Evolutionary conservation across 2,797 vertebrate genomes (phyloP), one percentile per base, ranked within the genome.

Genomic region (Halcyon smyrnensis): DNA sequence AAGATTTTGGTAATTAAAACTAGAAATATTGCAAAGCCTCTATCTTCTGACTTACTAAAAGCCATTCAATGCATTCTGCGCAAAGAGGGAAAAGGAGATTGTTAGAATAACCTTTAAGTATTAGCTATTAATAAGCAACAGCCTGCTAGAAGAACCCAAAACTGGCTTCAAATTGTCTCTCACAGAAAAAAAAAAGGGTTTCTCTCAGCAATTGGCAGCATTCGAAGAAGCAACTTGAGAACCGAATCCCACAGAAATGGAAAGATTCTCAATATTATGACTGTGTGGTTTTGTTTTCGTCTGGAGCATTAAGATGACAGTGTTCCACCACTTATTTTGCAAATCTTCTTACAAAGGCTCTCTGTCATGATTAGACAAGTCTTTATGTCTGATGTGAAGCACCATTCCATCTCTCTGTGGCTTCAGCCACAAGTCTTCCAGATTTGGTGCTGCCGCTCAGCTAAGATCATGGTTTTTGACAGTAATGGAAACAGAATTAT

Each of bases 331-430:
- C 94, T 94, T 89, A 81, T 41, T 96, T 84, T 87, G 90, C 77
- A 90, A 95, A 92, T 70, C 90, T 92, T 70, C 90, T 92, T 76
- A 95, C 70, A 94, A 96, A 96, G 83, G 82, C 82, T 87, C 90
- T 87, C 88, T 94, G 89, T 84, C 86, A 80, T 13, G 21, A 87
- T 50, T 87, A 30, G 25, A 84, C 11, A 46, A 84, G 81, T 90
- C 93, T 36, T 85, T 78, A 67, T 30, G 74, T n/a, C 76, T 92
- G 95, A 87, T 89, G 89, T 81, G 90, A 82, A 94, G 84, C 3
- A n/a, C 65, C 76, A 3, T 13, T 86, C 83, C 41, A 80, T 21
- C 68, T 53, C 75, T 88, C 74, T 71, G 77, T 25, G 93, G 85
- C 90, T 79, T 51, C 48, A 86, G 80, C 57, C 87, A 71, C 53